These are phyloP conservation scores for Rhynchomys soricoides DNA, from an alignment of 2,113 vertebrate species.

Conservation along the genomic window DNA sequence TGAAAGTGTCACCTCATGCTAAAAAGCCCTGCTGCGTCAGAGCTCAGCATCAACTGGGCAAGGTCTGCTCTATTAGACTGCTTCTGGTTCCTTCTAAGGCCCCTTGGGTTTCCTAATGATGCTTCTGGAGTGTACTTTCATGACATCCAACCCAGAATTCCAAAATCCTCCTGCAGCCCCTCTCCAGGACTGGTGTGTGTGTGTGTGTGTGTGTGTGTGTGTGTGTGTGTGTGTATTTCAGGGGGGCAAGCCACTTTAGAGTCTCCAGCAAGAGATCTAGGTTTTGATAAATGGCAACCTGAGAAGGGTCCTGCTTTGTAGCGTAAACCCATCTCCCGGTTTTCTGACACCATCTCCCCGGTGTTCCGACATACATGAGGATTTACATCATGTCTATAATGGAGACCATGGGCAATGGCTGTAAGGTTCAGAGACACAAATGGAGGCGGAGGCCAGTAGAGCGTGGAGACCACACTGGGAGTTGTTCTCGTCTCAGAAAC, in stretches of 20 bases:
- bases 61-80: neutral
- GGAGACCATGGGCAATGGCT: neutral
- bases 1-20: neutral
- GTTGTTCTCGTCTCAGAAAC: neutral
- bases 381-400: fast-evolving
- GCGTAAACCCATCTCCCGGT: fast-evolving
- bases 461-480: neutral
- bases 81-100: neutral
- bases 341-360: too few species aligned
- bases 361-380: neutral
- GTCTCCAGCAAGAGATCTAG: neutral
- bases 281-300: neutral
- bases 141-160: neutral
- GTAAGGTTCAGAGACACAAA: fast-evolving
- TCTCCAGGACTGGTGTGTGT: neutral
- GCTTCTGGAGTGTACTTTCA: neutral
- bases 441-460: too few species aligned
- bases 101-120: neutral
- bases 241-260: too few species aligned
- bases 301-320: neutral
- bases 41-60: neutral
- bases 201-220: too few species aligned
- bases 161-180: neutral
- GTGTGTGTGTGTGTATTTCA: neutral
- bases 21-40: neutral